Conservation (phyloP, 2,113 vertebrate species). For the Halichoeres trimaculatus region DNA sequence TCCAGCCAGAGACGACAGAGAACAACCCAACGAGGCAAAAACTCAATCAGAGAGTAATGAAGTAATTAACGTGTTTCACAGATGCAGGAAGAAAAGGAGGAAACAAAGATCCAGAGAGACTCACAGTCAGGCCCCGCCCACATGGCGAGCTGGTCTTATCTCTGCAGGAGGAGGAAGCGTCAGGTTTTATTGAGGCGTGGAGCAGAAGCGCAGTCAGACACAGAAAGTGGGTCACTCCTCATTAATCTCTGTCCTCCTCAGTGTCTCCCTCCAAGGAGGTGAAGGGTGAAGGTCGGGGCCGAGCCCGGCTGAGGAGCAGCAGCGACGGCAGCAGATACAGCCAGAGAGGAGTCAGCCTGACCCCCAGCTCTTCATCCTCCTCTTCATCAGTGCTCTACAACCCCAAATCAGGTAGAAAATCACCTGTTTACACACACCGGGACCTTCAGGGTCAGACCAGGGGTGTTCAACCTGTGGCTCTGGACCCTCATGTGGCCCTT, state of each 20-base stretch:
- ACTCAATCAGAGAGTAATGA: too few species aligned
- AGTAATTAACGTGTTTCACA: too few species aligned
- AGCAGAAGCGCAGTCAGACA: conserved; percentile 23
- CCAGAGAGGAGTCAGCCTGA: conserved; percentile 78
- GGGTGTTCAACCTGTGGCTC: too few species aligned
- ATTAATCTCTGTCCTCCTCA: conserved; percentile 38
- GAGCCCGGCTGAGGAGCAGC: conserved; percentile 84
- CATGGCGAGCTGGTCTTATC: background rate
- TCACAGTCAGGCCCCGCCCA: too few species aligned
- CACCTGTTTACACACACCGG: too few species aligned
- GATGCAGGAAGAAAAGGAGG: too few species aligned
- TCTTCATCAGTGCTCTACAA: conserved; percentile 85
- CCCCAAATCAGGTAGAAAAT: conserved; percentile 88
- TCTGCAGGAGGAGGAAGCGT: background rate
- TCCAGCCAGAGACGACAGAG: too few species aligned
- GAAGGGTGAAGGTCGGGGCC: conserved; percentile 81
- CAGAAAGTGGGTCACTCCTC: background rate
- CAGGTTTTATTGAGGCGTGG: background rate
- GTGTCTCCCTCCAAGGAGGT: conserved; percentile 87
- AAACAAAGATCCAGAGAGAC: too few species aligned
- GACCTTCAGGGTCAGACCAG: too few species aligned
- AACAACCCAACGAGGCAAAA: too few species aligned
- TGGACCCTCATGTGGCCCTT: too few species aligned
- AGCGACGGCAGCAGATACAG: conserved; percentile 85
- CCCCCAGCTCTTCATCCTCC: conserved; percentile 73